Conservation (phyloP, 2,888 invertebrate species). For the Tetragnatha montana region DNA sequence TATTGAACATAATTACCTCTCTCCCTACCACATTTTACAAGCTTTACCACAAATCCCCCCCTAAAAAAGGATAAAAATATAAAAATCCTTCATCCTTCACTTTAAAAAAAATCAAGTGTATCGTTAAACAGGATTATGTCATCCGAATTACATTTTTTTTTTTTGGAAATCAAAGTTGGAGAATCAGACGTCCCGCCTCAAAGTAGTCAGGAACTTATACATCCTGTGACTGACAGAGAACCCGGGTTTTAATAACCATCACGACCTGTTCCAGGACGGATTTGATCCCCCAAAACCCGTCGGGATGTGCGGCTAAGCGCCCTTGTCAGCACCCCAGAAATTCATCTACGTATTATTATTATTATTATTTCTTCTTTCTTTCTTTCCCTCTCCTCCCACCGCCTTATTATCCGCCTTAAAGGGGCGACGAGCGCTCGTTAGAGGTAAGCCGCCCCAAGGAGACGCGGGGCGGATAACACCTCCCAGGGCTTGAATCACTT, state of each 20-base stretch:
- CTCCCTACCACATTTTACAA: too few species aligned
- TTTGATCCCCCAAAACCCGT: background rate
- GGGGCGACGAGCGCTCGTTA: conserved; percentile 66
- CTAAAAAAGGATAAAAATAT: background rate
- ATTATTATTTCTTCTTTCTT: background rate
- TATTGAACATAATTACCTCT: too few species aligned
- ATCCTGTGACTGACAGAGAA: conserved; percentile 16
- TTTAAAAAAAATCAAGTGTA: background rate
- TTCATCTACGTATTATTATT: conserved; percentile 50
- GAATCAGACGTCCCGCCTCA: background rate
- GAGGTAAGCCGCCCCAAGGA: conserved; percentile 63
- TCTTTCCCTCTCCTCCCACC: conserved; percentile 1
- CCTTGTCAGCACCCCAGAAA: conserved; percentile 40
- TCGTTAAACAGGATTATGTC: background rate
- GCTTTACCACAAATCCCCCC: background rate
- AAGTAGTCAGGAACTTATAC: background rate
- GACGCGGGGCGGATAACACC: conserved; percentile 47
- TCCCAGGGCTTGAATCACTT: conserved; percentile 65
- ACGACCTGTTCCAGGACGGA: background rate
- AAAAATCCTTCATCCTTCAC: background rate
- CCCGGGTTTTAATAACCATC: conserved; percentile 16
- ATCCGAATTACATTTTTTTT: background rate
- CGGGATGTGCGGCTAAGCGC: conserved; percentile 26
- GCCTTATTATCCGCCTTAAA: conserved; percentile 68
- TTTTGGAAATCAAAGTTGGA: background rate